Percentiles rank a stretch among this genome's conserved stretches.
Evolutionary conservation across 2,888 invertebrate genomes (phyloP).

Genomic region (Cistogaster globosa): DNA sequence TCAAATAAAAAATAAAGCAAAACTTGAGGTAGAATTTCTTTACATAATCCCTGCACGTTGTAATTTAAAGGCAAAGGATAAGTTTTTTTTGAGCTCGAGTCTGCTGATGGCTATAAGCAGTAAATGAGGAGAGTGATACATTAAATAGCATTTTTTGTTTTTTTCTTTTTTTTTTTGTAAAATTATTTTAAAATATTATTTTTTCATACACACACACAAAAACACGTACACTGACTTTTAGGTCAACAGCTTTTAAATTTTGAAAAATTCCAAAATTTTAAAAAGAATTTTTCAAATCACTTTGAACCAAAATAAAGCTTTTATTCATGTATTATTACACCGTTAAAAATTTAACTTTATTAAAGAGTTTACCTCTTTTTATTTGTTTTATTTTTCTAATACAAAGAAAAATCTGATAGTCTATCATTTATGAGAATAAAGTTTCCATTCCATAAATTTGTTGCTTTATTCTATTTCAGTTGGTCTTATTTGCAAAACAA

Average conservation of each 20-base stretch:
- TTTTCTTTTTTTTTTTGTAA: background rate
- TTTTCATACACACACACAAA: background rate
- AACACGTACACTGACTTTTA: constrained; percentile 26
- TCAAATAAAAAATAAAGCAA: constrained; percentile 9
- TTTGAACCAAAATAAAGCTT: background rate
- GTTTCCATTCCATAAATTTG: constrained; percentile 64
- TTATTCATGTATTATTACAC: background rate
- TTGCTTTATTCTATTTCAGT: constrained; percentile 41
- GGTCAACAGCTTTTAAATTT: constrained; percentile 57
- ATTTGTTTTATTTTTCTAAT: background rate
- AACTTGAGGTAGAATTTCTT: constrained; percentile 48
- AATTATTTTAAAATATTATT: background rate
- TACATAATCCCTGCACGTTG: constrained; percentile 69
- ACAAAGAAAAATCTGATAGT: background rate
- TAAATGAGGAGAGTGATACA: constrained; percentile 26
- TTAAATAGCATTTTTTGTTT: constrained; percentile 6
- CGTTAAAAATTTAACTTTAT: background rate
- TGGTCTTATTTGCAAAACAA: constrained; percentile 48
- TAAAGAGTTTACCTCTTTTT: background rate
- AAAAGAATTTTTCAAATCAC: background rate
- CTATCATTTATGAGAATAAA: constrained; percentile 54
- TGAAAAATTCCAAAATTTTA: background rate
- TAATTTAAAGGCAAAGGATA: constrained; percentile 33
- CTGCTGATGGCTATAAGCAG: constrained; percentile 7
- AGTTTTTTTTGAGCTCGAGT: constrained; percentile 27